Base-by-base conservation (phyloP, 2,797 vertebrate genomes). In the Leuciscus waleckii region DNA sequence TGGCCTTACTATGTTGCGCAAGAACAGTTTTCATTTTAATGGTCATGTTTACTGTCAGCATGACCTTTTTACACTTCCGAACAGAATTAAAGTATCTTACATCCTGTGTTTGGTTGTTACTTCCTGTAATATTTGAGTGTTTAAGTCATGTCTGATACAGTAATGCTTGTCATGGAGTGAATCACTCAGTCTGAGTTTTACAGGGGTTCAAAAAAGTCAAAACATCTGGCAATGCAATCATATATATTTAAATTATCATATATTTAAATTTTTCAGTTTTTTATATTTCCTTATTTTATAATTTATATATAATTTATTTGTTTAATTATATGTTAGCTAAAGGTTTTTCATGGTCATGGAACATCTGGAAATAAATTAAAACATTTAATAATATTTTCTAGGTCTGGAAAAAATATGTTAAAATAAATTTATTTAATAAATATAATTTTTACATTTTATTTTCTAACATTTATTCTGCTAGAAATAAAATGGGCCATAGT, bases 81-180 rank as follows among this genome's bases (percentile, higher is more conserved):
- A 74, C 7, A n/a, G 39, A 65, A 37, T 19, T 6, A 6, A 54
- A 14, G 13, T 16, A 7, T 51, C 4, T 37, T 19, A 51, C 71
- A 26, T 83, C 41, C 41, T 83, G 54, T 69, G 13, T 65, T 74
- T 49, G 19, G 19, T 73, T 23, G 79, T 32, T 43, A 43, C 26
- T 71, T 81, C 37, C 67, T 81, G 35, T 14, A 67, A 67, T 65
- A 5, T 29, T 35, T n/a, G 21, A 69, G 32, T 39, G 2, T 69
- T 70, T 56, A 23, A 39, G 14, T 70, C 23, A 41, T 29, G 35
- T 35, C 10, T 81, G 32, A 39, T 81, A 26, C 4, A 8, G 23
- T 29, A 56, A 56, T 1, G 19, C 23, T 29, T 65, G 39, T 65
- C 21, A 75, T 19, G 14, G 2, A 9, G 7, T 63, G 19, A 46